Percentiles rank a stretch among this genome's conserved stretches.
Evolutionary conservation across 2,888 invertebrate genomes (phyloP).

Genomic region (Agrypnus murinus): DNA sequence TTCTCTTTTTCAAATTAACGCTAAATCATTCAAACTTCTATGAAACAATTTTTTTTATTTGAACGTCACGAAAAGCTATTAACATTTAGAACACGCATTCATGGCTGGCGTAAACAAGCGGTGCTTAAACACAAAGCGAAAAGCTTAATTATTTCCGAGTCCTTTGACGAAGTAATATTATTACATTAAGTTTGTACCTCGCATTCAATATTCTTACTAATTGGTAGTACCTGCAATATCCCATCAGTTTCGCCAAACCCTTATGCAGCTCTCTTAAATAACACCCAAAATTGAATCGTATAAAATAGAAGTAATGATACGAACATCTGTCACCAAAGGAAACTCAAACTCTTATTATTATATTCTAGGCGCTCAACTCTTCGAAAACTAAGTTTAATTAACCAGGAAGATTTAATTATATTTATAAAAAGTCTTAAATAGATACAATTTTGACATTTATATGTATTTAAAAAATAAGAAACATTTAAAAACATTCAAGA

Average conservation of each 20-base stretch:
- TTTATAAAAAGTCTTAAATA: neutral
- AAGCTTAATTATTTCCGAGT: slow-evolving; percentile 35
- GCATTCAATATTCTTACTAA: slow-evolving; percentile 13
- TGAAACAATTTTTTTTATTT: slow-evolving; percentile 1
- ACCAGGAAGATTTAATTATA: neutral
- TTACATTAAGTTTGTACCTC: slow-evolving; percentile 1
- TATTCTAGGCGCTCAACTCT: slow-evolving; percentile 3
- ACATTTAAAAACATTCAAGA: slow-evolving; percentile 13
- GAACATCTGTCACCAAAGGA: slow-evolving; percentile 44
- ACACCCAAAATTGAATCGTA: neutral
- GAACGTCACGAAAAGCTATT: slow-evolving; percentile 29
- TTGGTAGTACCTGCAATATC: slow-evolving; percentile 17
- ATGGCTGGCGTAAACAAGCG: slow-evolving; percentile 26
- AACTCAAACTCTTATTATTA: slow-evolving; percentile 10
- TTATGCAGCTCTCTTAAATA: slow-evolving; percentile 19
- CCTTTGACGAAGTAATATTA: slow-evolving; percentile 14
- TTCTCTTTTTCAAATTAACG: too few species aligned
- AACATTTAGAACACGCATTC: slow-evolving; percentile 29
- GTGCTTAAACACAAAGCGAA: slow-evolving; percentile 35
- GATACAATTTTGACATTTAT: neutral
- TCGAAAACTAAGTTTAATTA: neutral
- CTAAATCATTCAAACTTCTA: neutral
- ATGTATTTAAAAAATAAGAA: neutral
- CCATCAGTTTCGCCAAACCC: slow-evolving; percentile 1
- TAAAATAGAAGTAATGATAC: slow-evolving; percentile 20